Evolutionary conservation across 2,113 vertebrate genomes (phyloP), one percentile per base, ranked within the genome.

Genomic region (Percopsis transmontana): DNA sequence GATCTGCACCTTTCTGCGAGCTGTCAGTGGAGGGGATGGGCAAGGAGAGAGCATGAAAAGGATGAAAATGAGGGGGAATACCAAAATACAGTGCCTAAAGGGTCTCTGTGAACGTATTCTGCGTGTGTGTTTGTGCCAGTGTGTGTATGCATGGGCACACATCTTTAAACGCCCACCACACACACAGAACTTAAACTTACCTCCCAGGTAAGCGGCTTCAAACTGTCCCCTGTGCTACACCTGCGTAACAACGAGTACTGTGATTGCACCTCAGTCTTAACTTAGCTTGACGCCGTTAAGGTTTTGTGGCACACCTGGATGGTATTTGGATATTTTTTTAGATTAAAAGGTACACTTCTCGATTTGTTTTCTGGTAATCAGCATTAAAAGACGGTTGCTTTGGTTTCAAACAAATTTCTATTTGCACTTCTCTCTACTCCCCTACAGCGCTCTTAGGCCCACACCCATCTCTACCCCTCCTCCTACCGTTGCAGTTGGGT

Each of bases 1-100:
- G 71, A 85, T 66, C 50, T 65, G 54, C 52, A 66, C 70, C 57
- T 80, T 70, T 81, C 64, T 76, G 52, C 68, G 68, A 58, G 61
- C 62, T 80, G 76, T 82, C 74, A 80, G 53, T 33, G 42, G 16
- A 65, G 45, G 45, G 58, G 45, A 66, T 18, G 54, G 57, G 62
- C 54, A 8, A 24, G 66, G 47, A 60, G 56, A 70, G 20, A 68
- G 55, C 68, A 48, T 7, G 15, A 57, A 62, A 80, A 14, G 62
- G 44, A 79, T 62, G 77, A 66, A 66, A 72, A 76, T 48, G 45
- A 72, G 48, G 57, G 58, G 40, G 27, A 42, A 70, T 80, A 57
- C 72, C 69, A 65, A 60, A 38, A 16, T 33, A 54, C 12, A 60
- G 42, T 12, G 15, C 47, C 62, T 54, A 63, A 24, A 24, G 58